Conservation (phyloP, 2,888 invertebrate species). For the Choristoneura rosaceana region DNA sequence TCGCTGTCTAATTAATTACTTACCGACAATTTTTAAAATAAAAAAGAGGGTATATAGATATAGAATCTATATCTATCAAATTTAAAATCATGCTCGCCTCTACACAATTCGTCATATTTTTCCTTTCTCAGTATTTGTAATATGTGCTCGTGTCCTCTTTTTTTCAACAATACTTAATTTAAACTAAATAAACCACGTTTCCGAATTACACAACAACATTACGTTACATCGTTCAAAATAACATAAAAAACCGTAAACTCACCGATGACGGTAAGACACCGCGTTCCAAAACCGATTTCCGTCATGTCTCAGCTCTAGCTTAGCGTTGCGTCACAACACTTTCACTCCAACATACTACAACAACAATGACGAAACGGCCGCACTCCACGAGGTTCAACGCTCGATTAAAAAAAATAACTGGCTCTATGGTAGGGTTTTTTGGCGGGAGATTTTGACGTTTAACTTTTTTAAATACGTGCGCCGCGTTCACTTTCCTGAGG, state of each 20-base stretch:
- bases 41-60: too few relatives aligned
- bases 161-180: not conserved
- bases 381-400: slow-evolving; percentile 73
- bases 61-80: too few relatives aligned
- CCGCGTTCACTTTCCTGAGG: slow-evolving; percentile 74
- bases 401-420: slow-evolving; percentile 54
- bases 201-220: slow-evolving; percentile 17
- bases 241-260: slow-evolving; percentile 55
- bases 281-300: slow-evolving; percentile 74
- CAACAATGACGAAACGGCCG: slow-evolving; percentile 66
- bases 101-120: too few relatives aligned
- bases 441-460: slow-evolving; percentile 63
- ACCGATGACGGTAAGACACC: slow-evolving; percentile 74
- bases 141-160: too few relatives aligned
- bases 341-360: slow-evolving; percentile 78
- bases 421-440: slow-evolving; percentile 53
- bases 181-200: not conserved
- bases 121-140: too few relatives aligned
- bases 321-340: slow-evolving; percentile 82
- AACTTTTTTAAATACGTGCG: slow-evolving; percentile 61
- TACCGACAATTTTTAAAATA: too few relatives aligned
- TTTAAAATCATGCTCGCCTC: too few relatives aligned
- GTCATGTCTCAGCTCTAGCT: slow-evolving; percentile 74
- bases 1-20: too few relatives aligned
- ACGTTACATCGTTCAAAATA: slow-evolving; percentile 25